Evolutionary conservation across 2,113 vertebrate species (phyloP).

Genomic region (Gobius niger): DNA sequence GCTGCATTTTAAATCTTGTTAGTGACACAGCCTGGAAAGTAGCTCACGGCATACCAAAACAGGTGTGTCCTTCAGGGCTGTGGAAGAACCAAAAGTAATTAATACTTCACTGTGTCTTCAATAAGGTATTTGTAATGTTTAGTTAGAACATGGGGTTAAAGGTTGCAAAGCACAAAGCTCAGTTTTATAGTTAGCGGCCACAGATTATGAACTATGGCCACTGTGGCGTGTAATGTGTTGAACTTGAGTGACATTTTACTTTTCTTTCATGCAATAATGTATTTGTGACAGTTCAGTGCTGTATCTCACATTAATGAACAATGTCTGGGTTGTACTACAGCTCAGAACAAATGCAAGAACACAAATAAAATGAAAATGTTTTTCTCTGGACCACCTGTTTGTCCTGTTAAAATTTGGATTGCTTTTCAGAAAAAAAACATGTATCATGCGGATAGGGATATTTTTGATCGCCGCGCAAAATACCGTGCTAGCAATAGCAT

Average conservation of each 20-base stretch:
- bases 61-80: neutral
- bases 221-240: neutral
- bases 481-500: too few relatives aligned
- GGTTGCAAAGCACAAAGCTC: too few relatives aligned
- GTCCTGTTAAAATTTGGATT: neutral
- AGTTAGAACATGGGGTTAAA: too few relatives aligned
- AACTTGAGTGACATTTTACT: neutral
- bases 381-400: neutral
- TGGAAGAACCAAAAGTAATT: neutral
- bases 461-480: too few relatives aligned
- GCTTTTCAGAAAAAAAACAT: neutral
- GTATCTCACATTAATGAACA: neutral
- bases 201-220: neutral
- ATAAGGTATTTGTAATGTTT: neutral
- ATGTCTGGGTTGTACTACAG: neutral
- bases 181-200: too few relatives aligned
- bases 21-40: neutral
- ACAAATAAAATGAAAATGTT: neutral
- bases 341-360: neutral
- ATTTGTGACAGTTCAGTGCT: neutral
- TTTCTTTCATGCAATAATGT: neutral
- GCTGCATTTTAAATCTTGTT: constrained; percentile 9
- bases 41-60: constrained; percentile 5
- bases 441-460: too few relatives aligned
- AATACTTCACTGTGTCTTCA: neutral